Evolutionary conservation across 2,113 vertebrate genomes (phyloP).

Genomic region (Toxostoma redivivum): DNA sequence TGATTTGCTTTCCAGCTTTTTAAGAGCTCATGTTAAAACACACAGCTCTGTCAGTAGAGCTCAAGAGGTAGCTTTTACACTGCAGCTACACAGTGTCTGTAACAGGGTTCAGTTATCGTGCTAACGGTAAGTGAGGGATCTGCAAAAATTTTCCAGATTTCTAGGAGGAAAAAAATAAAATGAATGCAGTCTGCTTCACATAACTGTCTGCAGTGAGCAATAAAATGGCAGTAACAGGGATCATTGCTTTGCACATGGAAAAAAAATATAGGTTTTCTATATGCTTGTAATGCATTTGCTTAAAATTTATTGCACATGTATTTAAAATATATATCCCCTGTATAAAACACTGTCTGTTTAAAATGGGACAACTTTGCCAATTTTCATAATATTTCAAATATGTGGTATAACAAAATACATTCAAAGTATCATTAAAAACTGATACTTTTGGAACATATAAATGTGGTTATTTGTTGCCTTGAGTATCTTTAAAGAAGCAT

Average conservation of each 20-base stretch:
- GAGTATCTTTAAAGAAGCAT: not conserved
- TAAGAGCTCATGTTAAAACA: not conserved
- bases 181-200: constrained; percentile 42
- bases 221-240: constrained; percentile 61
- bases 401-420: not conserved
- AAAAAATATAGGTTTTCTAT: constrained; percentile 57
- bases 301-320: constrained; percentile 33
- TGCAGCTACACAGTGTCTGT: not conserved
- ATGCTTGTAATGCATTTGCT: constrained; percentile 15
- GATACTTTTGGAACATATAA: not conserved
- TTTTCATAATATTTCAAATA: constrained; percentile 50
- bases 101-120: constrained; percentile 31
- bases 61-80: constrained; percentile 8
- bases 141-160: constrained; percentile 42
- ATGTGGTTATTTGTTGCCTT: not conserved
- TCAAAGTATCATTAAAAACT: not conserved
- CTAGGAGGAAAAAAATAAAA: constrained; percentile 53
- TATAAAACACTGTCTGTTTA: constrained; percentile 6
- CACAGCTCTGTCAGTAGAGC: not conserved
- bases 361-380: not conserved
- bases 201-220: constrained; percentile 53
- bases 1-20: constrained; percentile 27
- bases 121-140: constrained; percentile 36
- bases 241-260: constrained; percentile 54
- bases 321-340: constrained; percentile 35